Percentiles rank a stretch among this genome's conserved stretches.
These are phyloP conservation scores for Tricholaema leucomelas DNA, from an alignment of 2,113 vertebrate species.

Conservation along the genomic window DNA sequence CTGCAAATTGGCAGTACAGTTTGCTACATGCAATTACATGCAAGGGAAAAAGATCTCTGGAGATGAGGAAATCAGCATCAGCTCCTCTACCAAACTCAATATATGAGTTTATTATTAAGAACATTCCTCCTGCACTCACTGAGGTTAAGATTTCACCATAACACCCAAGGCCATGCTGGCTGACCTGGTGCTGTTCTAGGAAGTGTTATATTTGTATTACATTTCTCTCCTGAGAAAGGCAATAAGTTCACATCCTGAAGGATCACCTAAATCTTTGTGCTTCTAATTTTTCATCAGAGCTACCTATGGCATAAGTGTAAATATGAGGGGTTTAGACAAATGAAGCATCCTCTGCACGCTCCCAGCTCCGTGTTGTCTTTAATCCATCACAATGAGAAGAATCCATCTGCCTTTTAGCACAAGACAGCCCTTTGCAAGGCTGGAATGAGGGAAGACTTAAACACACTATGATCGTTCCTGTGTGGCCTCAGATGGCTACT, in stretches of 20 bases:
- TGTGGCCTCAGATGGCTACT: constrained; percentile 20
- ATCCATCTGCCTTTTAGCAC: not conserved
- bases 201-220: constrained; percentile 52
- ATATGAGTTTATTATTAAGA: constrained; percentile 15
- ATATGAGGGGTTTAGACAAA: not conserved
- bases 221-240: not conserved
- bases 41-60: not conserved
- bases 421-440: not conserved
- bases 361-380: not conserved
- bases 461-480: not conserved
- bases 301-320: not conserved
- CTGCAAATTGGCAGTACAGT: not conserved
- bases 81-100: not conserved
- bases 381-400: not conserved
- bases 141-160: constrained; percentile 28
- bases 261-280: constrained; percentile 33
- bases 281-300: not conserved
- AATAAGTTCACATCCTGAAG: constrained; percentile 34
- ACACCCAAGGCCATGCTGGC: not conserved
- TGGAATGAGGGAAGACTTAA: not conserved
- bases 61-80: not conserved
- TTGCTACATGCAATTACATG: not conserved
- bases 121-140: not conserved
- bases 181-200: constrained; percentile 50
- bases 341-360: not conserved